phyloP scores from a whole-genome alignment of 2,888 invertebrate genomes.

The Xylota sylvarum region DNA sequence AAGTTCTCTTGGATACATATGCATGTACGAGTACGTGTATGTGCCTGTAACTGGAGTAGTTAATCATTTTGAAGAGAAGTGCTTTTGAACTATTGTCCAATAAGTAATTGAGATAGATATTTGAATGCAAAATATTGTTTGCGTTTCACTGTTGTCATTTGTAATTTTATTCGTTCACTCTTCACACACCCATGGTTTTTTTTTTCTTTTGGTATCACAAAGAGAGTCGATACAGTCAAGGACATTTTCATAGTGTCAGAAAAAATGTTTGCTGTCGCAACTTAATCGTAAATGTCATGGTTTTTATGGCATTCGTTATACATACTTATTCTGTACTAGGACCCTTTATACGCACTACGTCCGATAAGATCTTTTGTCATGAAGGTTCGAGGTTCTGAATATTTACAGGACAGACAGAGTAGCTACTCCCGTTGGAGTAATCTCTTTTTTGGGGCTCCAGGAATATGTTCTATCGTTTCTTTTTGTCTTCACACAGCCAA shows the following conservation, averaged over 20 bases:
- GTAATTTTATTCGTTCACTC: conserved; percentile 34
- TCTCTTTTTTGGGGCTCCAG: no score
- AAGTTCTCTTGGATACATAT: not conserved
- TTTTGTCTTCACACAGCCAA: no score
- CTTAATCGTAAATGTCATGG: no score
- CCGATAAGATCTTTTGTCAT: no score
- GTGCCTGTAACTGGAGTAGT: conserved; percentile 13
- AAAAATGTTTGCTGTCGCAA: not conserved
- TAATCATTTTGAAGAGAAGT: conserved; percentile 39
- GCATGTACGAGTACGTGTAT: not conserved
- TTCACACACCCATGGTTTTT: conserved; percentile 27
- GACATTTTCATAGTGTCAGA: conserved; percentile 10
- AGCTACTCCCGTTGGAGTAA: no score
- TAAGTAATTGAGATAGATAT: conserved; percentile 54
- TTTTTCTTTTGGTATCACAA: conserved; percentile 7
- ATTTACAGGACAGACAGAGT: no score
- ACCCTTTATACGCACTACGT: no score
- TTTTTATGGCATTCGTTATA: no score
- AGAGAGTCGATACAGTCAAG: conserved; percentile 45
- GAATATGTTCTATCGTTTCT: no score
- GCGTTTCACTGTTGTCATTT: conserved; percentile 47
- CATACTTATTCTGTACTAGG: no score
- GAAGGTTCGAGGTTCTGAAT: no score
- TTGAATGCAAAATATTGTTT: conserved; percentile 47
- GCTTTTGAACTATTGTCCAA: conserved; percentile 31